Conservation (phyloP, 1,140 invertebrate genomes). For the Apis mellifera region Amel_HAv3.1 CM009943.2:5414501-5415000, state of each 20-base stretch:
- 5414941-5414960: too few species aligned
- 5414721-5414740: neutral
- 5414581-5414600: conserved; percentile 27
- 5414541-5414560: conserved; percentile 61
- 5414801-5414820: conserved; percentile 66
- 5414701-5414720: neutral
- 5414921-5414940: conserved; percentile 62
- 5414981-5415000: neutral
- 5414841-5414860: conserved; percentile 55
- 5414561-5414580: conserved; percentile 28
- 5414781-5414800: conserved; percentile 67
- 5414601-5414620: conserved; percentile 19
- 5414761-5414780: conserved; percentile 17
- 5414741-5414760: neutral
- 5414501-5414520: conserved; percentile 60
- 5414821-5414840: conserved; percentile 62
- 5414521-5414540: conserved; percentile 70
- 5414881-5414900: conserved; percentile 69
- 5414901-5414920: conserved; percentile 60
- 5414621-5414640: too few species aligned
- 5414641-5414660: too few species aligned
- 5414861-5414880: conserved; percentile 69
- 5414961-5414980: neutral
- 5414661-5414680: neutral
- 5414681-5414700: neutral